Conservation (phyloP, 2,888 invertebrate species). For the Nyleta sp. region DNA sequence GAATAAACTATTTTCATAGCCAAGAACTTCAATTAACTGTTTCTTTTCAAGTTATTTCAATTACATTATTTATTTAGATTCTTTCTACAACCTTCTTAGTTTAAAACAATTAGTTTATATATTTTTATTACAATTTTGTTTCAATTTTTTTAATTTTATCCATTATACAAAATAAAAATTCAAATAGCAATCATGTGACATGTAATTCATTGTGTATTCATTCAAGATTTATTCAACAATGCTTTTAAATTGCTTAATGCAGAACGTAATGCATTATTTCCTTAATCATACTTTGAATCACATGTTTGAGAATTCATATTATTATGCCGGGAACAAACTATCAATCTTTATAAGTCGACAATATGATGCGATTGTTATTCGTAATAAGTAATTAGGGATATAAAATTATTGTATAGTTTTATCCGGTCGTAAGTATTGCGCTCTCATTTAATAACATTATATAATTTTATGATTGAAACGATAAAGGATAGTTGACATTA, state of each 20-base stretch:
- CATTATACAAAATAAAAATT: too few relatives aligned
- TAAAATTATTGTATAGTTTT: background rate
- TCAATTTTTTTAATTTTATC: too few relatives aligned
- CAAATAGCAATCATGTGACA: background rate
- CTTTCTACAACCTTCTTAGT: too few relatives aligned
- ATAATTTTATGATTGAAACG: background rate
- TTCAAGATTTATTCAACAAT: constrained; percentile 14
- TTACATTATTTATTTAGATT: too few relatives aligned
- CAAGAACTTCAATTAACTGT: too few relatives aligned
- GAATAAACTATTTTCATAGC: too few relatives aligned
- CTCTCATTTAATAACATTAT: background rate
- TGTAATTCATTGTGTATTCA: constrained; percentile 13
- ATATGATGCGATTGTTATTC: constrained; percentile 7
- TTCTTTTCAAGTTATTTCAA: too few relatives aligned
- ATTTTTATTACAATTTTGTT: too few relatives aligned
- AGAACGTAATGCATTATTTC: constrained; percentile 16
- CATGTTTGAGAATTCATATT: constrained; percentile 5
- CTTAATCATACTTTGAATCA: constrained; percentile 19
- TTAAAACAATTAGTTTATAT: too few relatives aligned
- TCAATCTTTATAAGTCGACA: constrained; percentile 22
- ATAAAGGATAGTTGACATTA: background rate
- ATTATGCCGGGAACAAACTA: constrained; percentile 4
- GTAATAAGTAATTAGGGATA: background rate
- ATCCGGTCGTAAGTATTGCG: background rate
- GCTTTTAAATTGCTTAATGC: constrained; percentile 23